Evolutionary conservation across 2,888 invertebrate species (phyloP), one percentile per base, ranked within the genome.

Genomic region (Agonopterix arenella): DNA sequence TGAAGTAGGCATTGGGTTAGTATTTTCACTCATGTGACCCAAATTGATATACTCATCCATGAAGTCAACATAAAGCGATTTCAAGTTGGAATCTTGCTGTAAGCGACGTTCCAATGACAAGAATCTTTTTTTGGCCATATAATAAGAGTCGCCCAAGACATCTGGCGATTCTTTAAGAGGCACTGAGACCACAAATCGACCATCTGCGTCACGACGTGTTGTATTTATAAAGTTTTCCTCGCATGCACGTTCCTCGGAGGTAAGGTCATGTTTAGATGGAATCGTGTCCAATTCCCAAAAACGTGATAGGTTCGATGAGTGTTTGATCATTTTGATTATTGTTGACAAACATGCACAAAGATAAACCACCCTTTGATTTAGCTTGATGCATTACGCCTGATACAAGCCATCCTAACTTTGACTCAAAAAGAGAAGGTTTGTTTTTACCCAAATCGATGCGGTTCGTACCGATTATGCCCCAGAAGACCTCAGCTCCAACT

Each of bases 401-500:
- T 13, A 13, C 13, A 13, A 13, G 13, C 13, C 13, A 13, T 13
- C 13, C 13, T 13, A 13, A 13, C 13, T 13, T 13, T 13, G 13
- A 13, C 44, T 49, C 47, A 46, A 36, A n/a, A 37, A 54, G 18
- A 16, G 44, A 45, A 8, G 54, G 54, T 41, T 51, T 49, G 37
- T 50, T 10, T 47, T 49, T 50, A 2, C 52, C 50, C 18, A 53
- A 37, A 1, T 41, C n/a, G 10, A 50, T 49, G 1, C 36, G 45
- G 28, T 50, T 37, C 1, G 13, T 11, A 8, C 16, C 45, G 28
- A 55, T 9, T 1, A 52, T 37, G 8, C 42, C 18, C 55, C 55
- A 52, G 28, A 55, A 56, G 11, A 54, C 13, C 16, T 54, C 53
- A 9, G 49, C 52, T 37, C 56, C 49, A 8, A 53, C 48, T 9